phyloP scores from a whole-genome alignment of 2,888 invertebrate species.

The Eledona agricola region DNA sequence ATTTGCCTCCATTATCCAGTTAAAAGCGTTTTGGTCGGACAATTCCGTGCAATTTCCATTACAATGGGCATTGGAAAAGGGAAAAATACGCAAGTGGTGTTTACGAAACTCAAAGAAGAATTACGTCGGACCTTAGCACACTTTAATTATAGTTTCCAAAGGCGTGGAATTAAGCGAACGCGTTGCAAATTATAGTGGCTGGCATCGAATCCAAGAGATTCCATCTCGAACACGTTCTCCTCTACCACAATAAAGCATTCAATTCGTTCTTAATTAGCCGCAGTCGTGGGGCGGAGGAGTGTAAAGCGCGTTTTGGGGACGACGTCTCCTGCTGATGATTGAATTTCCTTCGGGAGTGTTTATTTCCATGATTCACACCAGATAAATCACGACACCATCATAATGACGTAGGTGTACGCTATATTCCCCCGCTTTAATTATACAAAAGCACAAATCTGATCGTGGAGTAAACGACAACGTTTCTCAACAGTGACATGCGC shows the following conservation, averaged over 20 bases:
- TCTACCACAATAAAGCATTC: conserved; percentile 55
- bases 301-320: conserved; percentile 25
- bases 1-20: conserved; percentile 34
- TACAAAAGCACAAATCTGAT: no score
- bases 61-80: conserved; percentile 34
- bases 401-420: conserved; percentile 3
- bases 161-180: conserved; percentile 53
- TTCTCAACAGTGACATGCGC: no score
- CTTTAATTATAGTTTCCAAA: conserved; percentile 56
- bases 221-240: conserved; percentile 57
- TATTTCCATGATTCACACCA: conserved; percentile 36
- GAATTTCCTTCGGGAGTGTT: conserved; percentile 41
- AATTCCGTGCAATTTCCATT: conserved; percentile 37
- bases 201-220: conserved; percentile 52
- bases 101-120: conserved; percentile 40
- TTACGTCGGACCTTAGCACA: conserved; percentile 42
- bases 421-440: conserved; percentile 1
- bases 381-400: conserved; percentile 22
- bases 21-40: conserved; percentile 34
- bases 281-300: conserved; percentile 25
- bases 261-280: conserved; percentile 55
- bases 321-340: conserved; percentile 35
- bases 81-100: conserved; percentile 34
- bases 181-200: conserved; percentile 56
- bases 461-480: no score